Base-by-base conservation (phyloP, 1,140 invertebrate genomes). In the Globodera ellingtonae region DNA sequence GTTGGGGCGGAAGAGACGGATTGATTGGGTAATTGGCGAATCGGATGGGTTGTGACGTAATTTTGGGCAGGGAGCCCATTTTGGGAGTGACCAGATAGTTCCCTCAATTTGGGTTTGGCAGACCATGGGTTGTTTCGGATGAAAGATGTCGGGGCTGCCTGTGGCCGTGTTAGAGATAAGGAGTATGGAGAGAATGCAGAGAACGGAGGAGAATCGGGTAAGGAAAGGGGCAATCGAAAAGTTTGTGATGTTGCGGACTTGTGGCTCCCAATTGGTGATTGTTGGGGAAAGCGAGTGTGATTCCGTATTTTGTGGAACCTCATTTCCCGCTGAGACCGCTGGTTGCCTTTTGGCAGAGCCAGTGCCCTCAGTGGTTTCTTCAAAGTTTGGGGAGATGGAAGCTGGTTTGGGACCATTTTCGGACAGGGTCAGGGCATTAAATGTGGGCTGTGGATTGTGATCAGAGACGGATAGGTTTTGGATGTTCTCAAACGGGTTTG, bases 201-300 rank as follows among this genome's bases (percentile, higher is more conserved):
- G 44, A 47, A 72, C 47, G 9, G n/a, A 46, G 8, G 24, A 8
- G 8, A 72, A 52, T 2, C 72, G 72, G 13, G 72, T 72, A 1
- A 72, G n/a, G 13, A 72, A 72, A 4, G 72, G 72, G 7, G 72
- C 72, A 8, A 72, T 72, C 9, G 72, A 72, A 72, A 72, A 72
- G 24, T 24, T 24, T 4, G 7, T 72, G 7, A 4, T 8, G n/a
- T 24, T 46, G 21, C 44, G 21, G 8, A 35, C 8, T n/a, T 18
- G 21, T n/a, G 21, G 4, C 13, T 72, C 72, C 72, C 72, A 72
- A 46, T 46, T 72, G 15, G 70, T 72, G 1, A 72, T 21, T 6
- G 6, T 50, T 6, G 70, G 48, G 6, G 24, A 10, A 70, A 13
- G 48, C 6, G 46, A n/a, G 18, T 7, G 56, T 0, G 1, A 18